Conservation (phyloP, 2,113 vertebrate species). For the Epinephelus cyanopodus region DNA sequence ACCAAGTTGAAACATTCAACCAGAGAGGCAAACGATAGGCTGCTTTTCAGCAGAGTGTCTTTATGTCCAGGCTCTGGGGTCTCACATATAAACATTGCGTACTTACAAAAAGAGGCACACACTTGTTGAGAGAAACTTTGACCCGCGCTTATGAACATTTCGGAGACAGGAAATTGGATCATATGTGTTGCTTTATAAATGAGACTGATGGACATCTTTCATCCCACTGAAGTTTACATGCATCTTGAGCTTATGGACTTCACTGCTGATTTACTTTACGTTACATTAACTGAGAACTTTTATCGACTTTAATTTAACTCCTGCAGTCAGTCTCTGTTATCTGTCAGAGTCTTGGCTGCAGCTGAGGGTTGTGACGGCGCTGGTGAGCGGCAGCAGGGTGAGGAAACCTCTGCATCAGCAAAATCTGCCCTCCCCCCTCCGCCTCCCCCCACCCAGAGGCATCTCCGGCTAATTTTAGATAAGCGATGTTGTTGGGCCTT, state of each 20-base stretch:
- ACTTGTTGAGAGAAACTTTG: no score
- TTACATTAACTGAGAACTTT: background rate
- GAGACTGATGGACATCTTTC: no score
- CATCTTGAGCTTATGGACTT: no score
- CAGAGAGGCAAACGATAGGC: no score
- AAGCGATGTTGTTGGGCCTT: constrained; percentile 65
- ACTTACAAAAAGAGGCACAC: no score
- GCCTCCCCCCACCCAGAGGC: constrained; percentile 11
- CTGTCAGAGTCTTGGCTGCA: constrained; percentile 7
- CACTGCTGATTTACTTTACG: background rate
- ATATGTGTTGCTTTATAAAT: no score
- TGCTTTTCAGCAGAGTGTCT: no score
- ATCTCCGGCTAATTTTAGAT: constrained; percentile 73
- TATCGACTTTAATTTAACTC: background rate
- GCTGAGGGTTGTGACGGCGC: constrained; percentile 44
- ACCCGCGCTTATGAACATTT: no score
- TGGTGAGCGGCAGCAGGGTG: constrained; percentile 8
- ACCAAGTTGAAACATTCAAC: no score
- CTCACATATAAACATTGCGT: no score
- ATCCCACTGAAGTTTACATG: background rate
- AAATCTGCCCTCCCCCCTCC: constrained; percentile 7
- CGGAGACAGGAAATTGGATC: no score
- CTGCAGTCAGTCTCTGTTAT: background rate
- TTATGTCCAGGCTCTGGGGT: no score
- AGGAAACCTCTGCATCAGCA: constrained; percentile 66